Evolutionary conservation across 2,797 vertebrate genomes (phyloP).

Genomic region (Antrozous pallidus): DNA sequence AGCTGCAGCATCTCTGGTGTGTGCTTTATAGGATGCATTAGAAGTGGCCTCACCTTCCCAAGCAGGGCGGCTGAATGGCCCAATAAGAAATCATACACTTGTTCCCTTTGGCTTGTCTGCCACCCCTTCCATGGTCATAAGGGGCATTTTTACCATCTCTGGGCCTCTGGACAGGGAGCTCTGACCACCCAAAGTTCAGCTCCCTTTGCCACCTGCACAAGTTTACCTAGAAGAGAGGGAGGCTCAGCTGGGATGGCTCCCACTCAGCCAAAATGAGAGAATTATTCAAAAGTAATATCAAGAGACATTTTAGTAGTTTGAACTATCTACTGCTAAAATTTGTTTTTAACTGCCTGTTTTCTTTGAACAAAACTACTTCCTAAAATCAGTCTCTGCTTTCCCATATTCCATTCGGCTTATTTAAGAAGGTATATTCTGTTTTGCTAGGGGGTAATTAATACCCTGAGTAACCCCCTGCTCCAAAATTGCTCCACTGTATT

Average conservation of each 20-base stretch:
- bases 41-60: neutral
- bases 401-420: neutral
- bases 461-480: neutral
- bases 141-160: neutral
- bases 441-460: neutral
- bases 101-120: neutral
- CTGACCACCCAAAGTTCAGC: neutral
- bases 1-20: neutral
- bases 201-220: neutral
- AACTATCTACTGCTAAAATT: neutral
- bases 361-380: neutral
- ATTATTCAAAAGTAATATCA: neutral
- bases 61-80: rapidly evolving
- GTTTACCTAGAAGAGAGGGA: too few species aligned
- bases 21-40: neutral
- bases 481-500: neutral
- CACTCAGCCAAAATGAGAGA: neutral
- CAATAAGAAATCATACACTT: neutral
- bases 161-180: neutral
- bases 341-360: neutral
- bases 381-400: neutral
- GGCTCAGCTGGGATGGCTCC: neutral
- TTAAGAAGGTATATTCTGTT: neutral
- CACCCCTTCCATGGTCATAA: neutral
- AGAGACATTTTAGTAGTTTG: neutral